Evolutionary conservation across 2,113 vertebrate species (phyloP).

Genomic region (Zootoca vivipara): DNA sequence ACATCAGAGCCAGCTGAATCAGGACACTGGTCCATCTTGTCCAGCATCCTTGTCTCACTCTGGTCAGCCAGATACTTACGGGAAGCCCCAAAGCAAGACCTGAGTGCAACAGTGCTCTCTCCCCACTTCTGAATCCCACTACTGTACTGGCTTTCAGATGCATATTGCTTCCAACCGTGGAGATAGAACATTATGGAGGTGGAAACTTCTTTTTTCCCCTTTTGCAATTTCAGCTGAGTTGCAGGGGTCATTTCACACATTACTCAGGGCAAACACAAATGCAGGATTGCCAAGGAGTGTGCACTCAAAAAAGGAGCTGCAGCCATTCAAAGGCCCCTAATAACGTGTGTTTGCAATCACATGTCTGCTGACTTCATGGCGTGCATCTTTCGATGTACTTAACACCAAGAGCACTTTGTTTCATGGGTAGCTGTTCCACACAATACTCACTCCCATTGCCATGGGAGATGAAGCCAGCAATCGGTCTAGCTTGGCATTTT

Average conservation of each 20-base stretch:
- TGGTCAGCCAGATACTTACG: too few species aligned
- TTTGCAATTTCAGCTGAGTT: not conserved
- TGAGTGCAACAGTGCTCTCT: too few species aligned
- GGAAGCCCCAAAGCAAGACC: too few species aligned
- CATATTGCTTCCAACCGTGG: too few species aligned
- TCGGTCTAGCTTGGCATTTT: not conserved
- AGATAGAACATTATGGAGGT: too few species aligned
- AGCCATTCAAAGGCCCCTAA: not conserved
- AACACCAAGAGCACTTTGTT: not conserved
- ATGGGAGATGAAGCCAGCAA: not conserved
- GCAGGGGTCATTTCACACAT: not conserved
- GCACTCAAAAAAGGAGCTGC: not conserved
- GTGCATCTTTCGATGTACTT: not conserved
- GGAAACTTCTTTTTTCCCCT: not conserved
- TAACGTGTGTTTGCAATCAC: not conserved
- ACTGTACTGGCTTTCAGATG: too few species aligned
- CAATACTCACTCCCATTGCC: not conserved
- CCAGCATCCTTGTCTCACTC: too few species aligned
- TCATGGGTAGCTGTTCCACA: not conserved
- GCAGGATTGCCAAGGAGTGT: not conserved
- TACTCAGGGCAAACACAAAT: not conserved
- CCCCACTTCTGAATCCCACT: too few species aligned
- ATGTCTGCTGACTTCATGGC: not conserved
- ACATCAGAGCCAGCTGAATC: too few species aligned
- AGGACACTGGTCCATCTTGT: too few species aligned